Percentiles rank a stretch among this genome's conserved stretches.
Evolutionary conservation across 2,113 vertebrate genomes (phyloP).

Genomic region (Taurulus bubalis): DNA sequence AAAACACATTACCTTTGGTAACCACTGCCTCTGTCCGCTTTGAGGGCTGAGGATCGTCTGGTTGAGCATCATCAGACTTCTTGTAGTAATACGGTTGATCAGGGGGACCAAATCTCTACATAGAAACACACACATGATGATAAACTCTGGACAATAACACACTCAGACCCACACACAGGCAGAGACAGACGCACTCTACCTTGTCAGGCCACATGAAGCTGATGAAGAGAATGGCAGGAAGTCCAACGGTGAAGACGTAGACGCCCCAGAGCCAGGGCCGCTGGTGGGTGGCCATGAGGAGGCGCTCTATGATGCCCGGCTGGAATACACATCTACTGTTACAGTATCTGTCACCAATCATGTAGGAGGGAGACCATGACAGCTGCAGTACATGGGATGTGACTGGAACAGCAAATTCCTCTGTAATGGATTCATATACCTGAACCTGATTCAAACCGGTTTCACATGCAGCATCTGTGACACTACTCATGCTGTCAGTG

Average conservation of each 20-base stretch:
- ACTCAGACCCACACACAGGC: neutral
- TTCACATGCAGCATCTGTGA: neutral
- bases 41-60: conserved; percentile 63
- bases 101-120: conserved; percentile 83
- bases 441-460: neutral
- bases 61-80: conserved; percentile 81
- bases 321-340: conserved; percentile 29
- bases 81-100: conserved; percentile 84
- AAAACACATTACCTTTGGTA: conserved; percentile 20
- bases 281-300: conserved; percentile 74
- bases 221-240: conserved; percentile 83
- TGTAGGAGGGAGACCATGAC: neutral
- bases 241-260: conserved; percentile 84
- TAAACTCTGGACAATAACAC: conserved; percentile 23
- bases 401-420: no score
- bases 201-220: conserved; percentile 86
- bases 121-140: conserved; percentile 12
- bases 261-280: conserved; percentile 85
- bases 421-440: neutral
- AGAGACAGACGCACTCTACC: conserved; percentile 60
- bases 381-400: no score
- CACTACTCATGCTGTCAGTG: neutral
- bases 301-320: conserved; percentile 74
- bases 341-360: neutral
- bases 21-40: neutral